These are phyloP conservation scores for Hipparchia semele DNA, from an alignment of 2,888 invertebrate species.

Conservation along the genomic window DNA sequence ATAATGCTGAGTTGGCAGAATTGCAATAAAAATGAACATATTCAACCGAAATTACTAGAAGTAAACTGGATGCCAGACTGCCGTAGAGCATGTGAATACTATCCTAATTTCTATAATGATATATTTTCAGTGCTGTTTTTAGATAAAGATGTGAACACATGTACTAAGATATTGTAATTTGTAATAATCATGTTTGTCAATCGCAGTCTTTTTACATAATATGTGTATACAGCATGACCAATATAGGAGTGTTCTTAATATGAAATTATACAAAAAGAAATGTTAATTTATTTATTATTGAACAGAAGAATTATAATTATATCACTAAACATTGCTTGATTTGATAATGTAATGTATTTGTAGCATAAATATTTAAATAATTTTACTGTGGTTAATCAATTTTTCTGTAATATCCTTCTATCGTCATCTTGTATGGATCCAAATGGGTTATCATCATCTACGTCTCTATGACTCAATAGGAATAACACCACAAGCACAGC, in stretches of 20 bases:
- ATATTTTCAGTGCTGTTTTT: slow-evolving; percentile 92
- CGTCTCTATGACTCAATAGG: slow-evolving; percentile 81
- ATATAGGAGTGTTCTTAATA: slow-evolving; percentile 16
- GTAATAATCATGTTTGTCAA: slow-evolving; percentile 17
- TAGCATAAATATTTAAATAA: slow-evolving; percentile 39
- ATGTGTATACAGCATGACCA: slow-evolving; percentile 1
- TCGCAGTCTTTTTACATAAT: slow-evolving; percentile 9
- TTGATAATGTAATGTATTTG: slow-evolving; percentile 55
- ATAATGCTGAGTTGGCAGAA: slow-evolving; percentile 91
- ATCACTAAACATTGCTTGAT: slow-evolving; percentile 61
- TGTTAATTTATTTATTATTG: slow-evolving; percentile 29
- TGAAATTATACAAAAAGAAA: slow-evolving; percentile 29
- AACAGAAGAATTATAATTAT: slow-evolving; percentile 33
- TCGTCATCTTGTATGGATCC: slow-evolving; percentile 68
- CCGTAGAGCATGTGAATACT: slow-evolving; percentile 94
- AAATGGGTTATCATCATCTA: slow-evolving; percentile 72
- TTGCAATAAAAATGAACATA: slow-evolving; percentile 61
- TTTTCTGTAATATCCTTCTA: slow-evolving; percentile 73
- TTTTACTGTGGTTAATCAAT: slow-evolving; percentile 48
- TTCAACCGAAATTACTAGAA: slow-evolving; percentile 92
- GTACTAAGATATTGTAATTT: slow-evolving; percentile 64
- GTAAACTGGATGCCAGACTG: slow-evolving; percentile 97
- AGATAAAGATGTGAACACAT: slow-evolving; percentile 76
- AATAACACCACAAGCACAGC: slow-evolving; percentile 86
- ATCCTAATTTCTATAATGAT: slow-evolving; percentile 94